Evolutionary conservation across 2,797 vertebrate genomes (phyloP).

Genomic region (Pogoniulus pusillus): DNA sequence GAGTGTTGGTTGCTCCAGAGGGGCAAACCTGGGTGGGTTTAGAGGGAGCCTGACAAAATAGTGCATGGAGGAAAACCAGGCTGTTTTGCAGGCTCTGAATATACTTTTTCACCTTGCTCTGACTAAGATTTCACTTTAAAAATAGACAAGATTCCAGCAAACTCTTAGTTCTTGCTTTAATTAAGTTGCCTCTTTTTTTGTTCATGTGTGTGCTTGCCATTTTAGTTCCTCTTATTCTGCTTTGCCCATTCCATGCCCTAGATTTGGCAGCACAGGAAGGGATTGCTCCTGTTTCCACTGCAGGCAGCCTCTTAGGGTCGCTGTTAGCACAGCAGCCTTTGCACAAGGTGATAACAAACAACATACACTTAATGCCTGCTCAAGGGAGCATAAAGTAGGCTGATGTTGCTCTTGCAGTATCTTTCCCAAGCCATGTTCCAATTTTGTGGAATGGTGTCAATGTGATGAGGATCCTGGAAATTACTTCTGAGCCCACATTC

Average conservation of each 20-base stretch:
- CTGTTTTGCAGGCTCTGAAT: constrained; percentile 51
- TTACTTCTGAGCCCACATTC: not conserved
- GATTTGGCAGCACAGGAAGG: not conserved
- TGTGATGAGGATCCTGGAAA: not conserved
- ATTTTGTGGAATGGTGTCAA: not conserved
- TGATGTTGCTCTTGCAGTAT: not conserved
- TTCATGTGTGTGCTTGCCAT: constrained; percentile 23
- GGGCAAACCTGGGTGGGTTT: constrained; percentile 18
- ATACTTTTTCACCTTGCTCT: not conserved
- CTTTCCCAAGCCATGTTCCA: not conserved
- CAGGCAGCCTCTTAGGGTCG: not conserved
- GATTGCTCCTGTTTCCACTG: not conserved
- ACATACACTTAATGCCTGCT: not conserved
- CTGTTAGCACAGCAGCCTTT: not conserved
- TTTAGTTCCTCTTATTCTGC: constrained; percentile 29
- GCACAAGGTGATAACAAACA: not conserved
- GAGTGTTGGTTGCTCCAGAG: constrained; percentile 32
- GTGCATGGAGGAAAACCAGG: constrained; percentile 31
- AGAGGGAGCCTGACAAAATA: constrained; percentile 31
- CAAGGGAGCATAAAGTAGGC: not conserved
- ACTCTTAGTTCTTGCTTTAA: constrained; percentile 35
- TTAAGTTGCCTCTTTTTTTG: constrained; percentile 28
- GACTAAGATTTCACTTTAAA: constrained; percentile 55
- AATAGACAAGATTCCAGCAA: constrained; percentile 20
- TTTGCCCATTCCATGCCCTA: not conserved